These are phyloP conservation scores for Cantharis rustica DNA, from an alignment of 2,888 invertebrate genomes.

Conservation along the genomic window DNA sequence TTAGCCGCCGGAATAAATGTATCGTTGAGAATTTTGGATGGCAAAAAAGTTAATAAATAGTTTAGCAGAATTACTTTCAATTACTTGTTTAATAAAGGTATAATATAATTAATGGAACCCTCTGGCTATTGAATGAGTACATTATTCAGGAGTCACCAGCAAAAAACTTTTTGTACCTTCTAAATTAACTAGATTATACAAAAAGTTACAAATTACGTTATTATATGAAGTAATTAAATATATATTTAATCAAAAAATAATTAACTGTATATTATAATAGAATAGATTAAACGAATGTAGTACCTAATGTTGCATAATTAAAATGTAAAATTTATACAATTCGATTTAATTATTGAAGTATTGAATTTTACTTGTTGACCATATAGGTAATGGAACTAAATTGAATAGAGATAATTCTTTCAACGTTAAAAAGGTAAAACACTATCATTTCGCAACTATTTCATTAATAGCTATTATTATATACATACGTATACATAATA, in stretches of 20 bases:
- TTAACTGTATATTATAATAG: neutral
- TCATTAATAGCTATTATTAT: too few relatives aligned
- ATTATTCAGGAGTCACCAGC: neutral
- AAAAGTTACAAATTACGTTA: neutral
- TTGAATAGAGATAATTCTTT: too few relatives aligned
- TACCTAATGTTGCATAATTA: neutral
- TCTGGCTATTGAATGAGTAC: neutral
- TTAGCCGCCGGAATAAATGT: neutral
- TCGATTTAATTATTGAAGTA: neutral
- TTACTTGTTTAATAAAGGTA: too few relatives aligned
- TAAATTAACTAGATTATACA: neutral
- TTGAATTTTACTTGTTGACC: too few relatives aligned
- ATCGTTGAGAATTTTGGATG: neutral
- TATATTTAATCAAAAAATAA: neutral
- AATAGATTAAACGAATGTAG: neutral
- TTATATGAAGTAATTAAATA: neutral
- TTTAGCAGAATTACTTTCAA: neutral
- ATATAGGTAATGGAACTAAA: too few relatives aligned
- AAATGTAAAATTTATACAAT: neutral
- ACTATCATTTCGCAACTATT: too few relatives aligned
- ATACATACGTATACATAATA: too few relatives aligned
- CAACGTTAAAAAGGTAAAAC: too few relatives aligned
- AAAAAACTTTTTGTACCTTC: neutral
- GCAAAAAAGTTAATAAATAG: neutral
- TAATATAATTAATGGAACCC: neutral